These are phyloP conservation scores for Phylloscopus trochilus DNA, from an alignment of 2,113 vertebrate genomes.

Conservation along the genomic window DNA sequence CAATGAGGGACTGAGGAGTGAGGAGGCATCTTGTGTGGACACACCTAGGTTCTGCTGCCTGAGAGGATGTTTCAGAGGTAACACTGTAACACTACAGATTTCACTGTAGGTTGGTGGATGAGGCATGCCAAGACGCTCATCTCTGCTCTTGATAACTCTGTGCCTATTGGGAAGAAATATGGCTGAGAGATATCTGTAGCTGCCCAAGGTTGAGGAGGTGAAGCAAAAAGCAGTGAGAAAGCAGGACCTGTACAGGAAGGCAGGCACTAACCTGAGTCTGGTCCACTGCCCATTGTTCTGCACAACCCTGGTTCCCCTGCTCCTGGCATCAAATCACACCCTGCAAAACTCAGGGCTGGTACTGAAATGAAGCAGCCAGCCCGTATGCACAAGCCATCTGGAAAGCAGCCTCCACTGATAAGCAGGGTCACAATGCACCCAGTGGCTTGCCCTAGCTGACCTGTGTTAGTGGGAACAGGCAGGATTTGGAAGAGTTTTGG, in stretches of 20 bases:
- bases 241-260: background rate
- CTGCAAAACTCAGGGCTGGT: background rate
- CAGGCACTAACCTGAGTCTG: background rate
- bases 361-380: background rate
- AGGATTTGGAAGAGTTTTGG: slow-evolving; percentile 32
- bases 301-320: background rate
- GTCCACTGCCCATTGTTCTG: background rate
- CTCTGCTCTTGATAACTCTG: background rate
- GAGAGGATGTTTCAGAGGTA: background rate
- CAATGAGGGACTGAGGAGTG: background rate
- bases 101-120: background rate
- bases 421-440: background rate
- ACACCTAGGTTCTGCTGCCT: background rate
- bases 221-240: background rate
- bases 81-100: background rate
- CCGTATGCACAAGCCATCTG: background rate
- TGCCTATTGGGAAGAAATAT: background rate
- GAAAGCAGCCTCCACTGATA: slow-evolving; percentile 10
- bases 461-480: background rate
- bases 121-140: background rate
- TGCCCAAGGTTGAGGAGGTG: background rate
- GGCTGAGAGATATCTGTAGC: background rate
- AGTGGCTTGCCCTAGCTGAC: background rate
- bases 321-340: background rate
- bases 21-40: background rate